Evolutionary conservation across 2,113 vertebrate genomes (phyloP).

Genomic region (Paraplagusia blochii): DNA sequence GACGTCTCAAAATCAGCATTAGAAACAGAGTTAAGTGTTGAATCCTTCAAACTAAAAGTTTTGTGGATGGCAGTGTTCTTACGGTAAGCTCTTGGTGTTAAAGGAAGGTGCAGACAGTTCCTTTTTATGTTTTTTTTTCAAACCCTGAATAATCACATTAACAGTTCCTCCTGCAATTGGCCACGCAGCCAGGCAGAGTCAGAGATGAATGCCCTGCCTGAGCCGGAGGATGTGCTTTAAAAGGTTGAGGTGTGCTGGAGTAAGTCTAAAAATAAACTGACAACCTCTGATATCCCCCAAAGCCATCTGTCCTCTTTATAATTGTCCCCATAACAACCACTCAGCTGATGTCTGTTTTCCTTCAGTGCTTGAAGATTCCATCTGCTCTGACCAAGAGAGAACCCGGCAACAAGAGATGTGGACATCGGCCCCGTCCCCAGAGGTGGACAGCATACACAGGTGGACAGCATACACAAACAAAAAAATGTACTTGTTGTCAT

Average conservation of each 20-base stretch:
- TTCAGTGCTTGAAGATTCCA: conserved; percentile 32
- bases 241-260: conserved; percentile 63
- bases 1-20: no score
- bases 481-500: no score
- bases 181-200: conserved; percentile 28
- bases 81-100: no score
- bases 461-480: no score
- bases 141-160: conserved; percentile 1
- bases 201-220: conserved; percentile 45
- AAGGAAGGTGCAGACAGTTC: no score
- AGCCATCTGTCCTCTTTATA: conserved; percentile 67
- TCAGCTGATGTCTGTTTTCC: conserved; percentile 47
- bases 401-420: no score
- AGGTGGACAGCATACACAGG: no score
- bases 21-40: no score
- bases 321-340: conserved; percentile 70
- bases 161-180: conserved; percentile 26
- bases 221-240: conserved; percentile 53
- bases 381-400: conserved; percentile 25
- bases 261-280: conserved; percentile 67
- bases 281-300: conserved; percentile 45
- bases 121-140: no score
- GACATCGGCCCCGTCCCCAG: no score
- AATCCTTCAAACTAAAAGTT: no score
- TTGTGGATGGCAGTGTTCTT: no score